Evolutionary conservation across 2,888 invertebrate species (phyloP).

Genomic region (Invenusta paracnida): DNA sequence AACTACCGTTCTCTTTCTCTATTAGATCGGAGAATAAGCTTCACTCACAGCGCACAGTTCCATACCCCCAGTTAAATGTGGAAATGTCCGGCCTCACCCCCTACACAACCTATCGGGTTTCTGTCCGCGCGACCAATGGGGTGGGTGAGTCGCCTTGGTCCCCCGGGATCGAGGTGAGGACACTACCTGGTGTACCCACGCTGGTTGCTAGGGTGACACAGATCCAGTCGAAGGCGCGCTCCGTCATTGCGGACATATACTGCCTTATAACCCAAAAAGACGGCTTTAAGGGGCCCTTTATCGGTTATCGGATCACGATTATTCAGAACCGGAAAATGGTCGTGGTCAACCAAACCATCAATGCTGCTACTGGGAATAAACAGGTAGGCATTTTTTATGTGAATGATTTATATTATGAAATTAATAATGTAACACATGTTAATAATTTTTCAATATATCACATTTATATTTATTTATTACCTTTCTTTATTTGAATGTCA

Average conservation of each 20-base stretch:
- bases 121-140: neutral
- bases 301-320: neutral
- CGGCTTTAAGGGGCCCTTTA: neutral
- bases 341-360: neutral
- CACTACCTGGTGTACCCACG: neutral
- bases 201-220: neutral
- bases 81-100: neutral
- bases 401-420: too few species aligned
- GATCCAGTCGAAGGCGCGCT: neutral
- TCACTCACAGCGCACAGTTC: neutral
- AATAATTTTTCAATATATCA: too few species aligned
- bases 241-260: neutral
- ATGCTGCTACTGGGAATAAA: neutral
- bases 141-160: neutral
- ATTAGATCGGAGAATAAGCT: neutral
- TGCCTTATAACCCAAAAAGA: neutral
- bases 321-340: neutral
- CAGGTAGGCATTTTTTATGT: neutral
- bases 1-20: neutral
- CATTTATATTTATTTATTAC: too few species aligned
- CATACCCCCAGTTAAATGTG: neutral
- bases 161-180: neutral
- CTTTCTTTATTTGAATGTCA: too few species aligned
- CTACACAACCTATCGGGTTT: neutral
- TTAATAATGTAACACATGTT: too few species aligned